Evolutionary conservation across 1,140 invertebrate species (phyloP), one percentile per base, ranked within the genome.

Genomic region (Drosophila kohkoa): DNA sequence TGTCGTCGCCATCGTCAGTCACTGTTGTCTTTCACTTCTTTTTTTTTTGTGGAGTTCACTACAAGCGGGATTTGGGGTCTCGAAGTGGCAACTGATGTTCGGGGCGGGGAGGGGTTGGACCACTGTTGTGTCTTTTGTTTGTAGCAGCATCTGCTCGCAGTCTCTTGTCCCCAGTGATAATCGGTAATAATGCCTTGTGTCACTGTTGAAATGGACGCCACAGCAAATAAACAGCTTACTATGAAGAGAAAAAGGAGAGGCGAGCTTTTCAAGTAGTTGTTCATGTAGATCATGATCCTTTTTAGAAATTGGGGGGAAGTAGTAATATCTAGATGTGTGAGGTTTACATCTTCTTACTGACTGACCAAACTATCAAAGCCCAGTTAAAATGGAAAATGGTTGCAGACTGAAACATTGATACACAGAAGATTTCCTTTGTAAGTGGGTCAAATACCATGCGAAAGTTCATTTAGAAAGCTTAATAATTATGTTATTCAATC

Each of bases 151-250:
- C 85, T 89, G 83, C 73, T 78, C 32, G 46, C 35, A 72, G 74
- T 66, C 74, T 54, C 52, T 59, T 76, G 60, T 76, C 59, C 81
- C 32, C 80, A 77, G 77, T 77, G 85, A 89, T 87, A 89, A 87
- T 89, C 83, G 70, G 66, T 89, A 83, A 89, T 89, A 89, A 87
- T 83, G 77, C 74, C 66, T 72, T 75, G 70, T 69, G 69, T 86
- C 85, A 83, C 80, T 88, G 88, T 77, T 87, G 48, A 88, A 88
- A 83, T 72, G 73, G 55, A 66, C 67, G 77, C 49, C 77, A 55
- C 55, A 88, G 83, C 72, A 88, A 88, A 88, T 88, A 83, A 82
- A 87, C 76, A 88, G 72, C 64, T 57, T 58, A 60, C 70, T 8
- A 13, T 2, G 1, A 1, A 41, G 16, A 10, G 49, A n/a, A 20